Evolutionary conservation across 2,113 vertebrate genomes (phyloP).

Genomic region (Semnopithecus entellus): DNA sequence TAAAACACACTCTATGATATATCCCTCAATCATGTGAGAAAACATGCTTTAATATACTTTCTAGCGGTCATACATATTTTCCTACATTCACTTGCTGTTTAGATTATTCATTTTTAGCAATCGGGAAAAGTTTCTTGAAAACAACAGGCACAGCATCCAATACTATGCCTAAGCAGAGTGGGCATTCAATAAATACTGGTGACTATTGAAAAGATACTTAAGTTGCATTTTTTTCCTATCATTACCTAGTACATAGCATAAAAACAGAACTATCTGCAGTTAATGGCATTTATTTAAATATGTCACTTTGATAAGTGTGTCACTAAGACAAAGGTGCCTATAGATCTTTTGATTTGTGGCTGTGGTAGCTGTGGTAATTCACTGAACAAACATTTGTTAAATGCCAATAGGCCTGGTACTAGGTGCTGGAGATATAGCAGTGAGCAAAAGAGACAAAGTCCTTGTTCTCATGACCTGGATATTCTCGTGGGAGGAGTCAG

Average conservation of each 20-base stretch:
- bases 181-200: background rate
- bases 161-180: background rate
- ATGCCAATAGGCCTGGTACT: background rate
- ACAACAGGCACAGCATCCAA: background rate
- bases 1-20: conserved; percentile 5
- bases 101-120: conserved; percentile 22
- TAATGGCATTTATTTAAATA: conserved; percentile 27
- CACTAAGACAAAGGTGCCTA: background rate
- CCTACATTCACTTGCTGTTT: conserved; percentile 7
- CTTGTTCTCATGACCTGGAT: background rate
- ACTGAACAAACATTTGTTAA: background rate
- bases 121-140: conserved; percentile 29
- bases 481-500: background rate
- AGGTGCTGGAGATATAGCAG: background rate
- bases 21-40: background rate
- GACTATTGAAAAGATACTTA: conserved; percentile 17
- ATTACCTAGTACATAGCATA: background rate
- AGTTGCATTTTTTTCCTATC: background rate
- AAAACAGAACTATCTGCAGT: conserved; percentile 13
- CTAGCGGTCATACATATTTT: background rate
- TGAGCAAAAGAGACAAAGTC: background rate
- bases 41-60: background rate
- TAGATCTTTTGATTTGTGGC: background rate
- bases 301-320: background rate
- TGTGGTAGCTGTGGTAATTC: background rate